Percentiles rank a stretch among this genome's conserved stretches.
phyloP scores from a whole-genome alignment of 2,113 vertebrate genomes.

The Pipa parva region DNA sequence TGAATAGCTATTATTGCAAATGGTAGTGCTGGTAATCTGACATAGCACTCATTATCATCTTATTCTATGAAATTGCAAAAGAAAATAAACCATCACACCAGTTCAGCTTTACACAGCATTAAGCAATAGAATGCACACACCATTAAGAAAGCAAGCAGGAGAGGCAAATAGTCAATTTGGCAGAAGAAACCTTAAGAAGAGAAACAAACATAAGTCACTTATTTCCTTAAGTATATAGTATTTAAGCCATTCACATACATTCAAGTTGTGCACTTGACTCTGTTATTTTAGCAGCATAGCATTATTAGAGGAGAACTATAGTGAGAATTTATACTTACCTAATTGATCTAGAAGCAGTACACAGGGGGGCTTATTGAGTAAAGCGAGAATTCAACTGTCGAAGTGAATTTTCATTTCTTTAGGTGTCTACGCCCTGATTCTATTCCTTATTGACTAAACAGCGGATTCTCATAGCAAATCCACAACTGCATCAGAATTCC shows the following conservation, averaged over 20 bases:
- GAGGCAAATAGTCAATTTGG: neutral
- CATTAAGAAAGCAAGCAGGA: neutral
- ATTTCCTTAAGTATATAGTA: neutral
- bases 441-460: too few species aligned
- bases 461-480: too few species aligned
- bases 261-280: neutral
- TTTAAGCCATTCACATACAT: neutral
- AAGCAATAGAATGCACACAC: neutral
- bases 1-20: neutral
- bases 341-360: too few species aligned
- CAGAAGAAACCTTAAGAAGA: neutral
- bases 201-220: neutral
- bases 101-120: neutral
- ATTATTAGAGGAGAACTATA: too few species aligned
- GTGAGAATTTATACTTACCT: too few species aligned
- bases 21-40: neutral
- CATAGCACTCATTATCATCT: slow-evolving; percentile 1
- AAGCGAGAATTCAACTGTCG: too few species aligned
- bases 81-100: neutral
- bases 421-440: too few species aligned
- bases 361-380: too few species aligned
- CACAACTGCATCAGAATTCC: too few species aligned
- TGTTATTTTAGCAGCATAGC: neutral
- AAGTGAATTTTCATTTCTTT: too few species aligned
- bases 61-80: neutral